phyloP scores from a whole-genome alignment of 2,113 vertebrate genomes.

The Triplophysa siluroides region DNA sequence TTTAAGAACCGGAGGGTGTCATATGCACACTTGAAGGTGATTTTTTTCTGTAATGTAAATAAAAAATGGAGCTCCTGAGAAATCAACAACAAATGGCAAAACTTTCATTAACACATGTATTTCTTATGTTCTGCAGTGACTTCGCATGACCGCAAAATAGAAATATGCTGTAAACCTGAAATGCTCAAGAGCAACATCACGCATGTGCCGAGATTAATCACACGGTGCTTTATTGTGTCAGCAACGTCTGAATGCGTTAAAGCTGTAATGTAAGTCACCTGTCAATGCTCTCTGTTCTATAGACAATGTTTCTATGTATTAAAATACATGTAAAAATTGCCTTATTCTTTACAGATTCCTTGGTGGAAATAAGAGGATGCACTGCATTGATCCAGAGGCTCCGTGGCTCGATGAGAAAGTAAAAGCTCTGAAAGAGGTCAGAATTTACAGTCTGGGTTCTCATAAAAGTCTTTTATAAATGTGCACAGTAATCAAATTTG shows the following conservation, averaged over 20 bases:
- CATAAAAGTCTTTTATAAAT: neutral
- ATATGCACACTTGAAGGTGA: no score
- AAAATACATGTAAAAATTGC: neutral
- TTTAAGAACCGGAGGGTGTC: no score
- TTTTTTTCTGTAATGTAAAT: no score
- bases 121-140: slow-evolving; percentile 16
- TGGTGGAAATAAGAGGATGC: fast-evolving
- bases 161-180: slow-evolving; percentile 24
- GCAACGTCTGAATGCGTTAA: neutral
- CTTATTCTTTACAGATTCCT: neutral
- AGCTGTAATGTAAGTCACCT: slow-evolving; percentile 46
- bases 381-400: neutral
- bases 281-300: neutral
- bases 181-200: fast-evolving
- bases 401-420: neutral
- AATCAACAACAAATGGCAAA: neutral
- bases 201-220: neutral
- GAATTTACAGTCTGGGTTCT: neutral
- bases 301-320: neutral
- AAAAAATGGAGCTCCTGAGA: no score
- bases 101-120: neutral
- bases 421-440: fast-evolving
- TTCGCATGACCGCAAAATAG: neutral
- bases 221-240: neutral
- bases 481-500: no score